Conservation (phyloP, 2,113 vertebrate genomes). For the Diadophis punctatus region DNA sequence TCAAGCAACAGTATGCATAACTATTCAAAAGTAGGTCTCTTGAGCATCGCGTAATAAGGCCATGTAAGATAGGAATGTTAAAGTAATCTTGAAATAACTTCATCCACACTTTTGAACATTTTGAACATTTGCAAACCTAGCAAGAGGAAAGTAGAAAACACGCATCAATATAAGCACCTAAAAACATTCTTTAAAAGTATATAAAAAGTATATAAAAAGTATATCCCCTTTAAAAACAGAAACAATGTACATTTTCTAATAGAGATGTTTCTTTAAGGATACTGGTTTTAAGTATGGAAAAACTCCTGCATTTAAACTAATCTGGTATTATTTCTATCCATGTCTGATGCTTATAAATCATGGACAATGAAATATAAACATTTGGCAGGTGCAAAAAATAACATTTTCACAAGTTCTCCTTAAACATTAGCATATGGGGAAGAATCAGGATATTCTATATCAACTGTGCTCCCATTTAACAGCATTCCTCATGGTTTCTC, state of each 20-base stretch:
- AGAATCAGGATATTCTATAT: not conserved
- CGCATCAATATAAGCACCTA: not conserved
- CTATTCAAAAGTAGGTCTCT: not conserved
- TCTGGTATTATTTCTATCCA: not conserved
- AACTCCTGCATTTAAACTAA: not conserved
- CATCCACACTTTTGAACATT: not conserved
- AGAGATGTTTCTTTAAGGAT: not conserved
- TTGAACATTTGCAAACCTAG: not conserved
- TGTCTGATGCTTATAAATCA: not conserved
- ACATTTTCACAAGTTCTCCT: not conserved
- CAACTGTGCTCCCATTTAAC: not conserved
- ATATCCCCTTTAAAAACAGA: not conserved
- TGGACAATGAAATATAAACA: not conserved
- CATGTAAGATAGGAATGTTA: not conserved
- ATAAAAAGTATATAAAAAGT: too few species aligned
- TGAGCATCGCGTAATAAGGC: not conserved
- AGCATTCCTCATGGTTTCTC: not conserved
- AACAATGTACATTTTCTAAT: not conserved
- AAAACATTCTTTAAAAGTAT: not conserved
- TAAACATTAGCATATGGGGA: not conserved
- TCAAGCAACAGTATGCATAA: not conserved
- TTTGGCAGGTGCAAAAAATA: not conserved
- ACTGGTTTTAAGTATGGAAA: not conserved
- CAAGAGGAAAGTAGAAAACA: not conserved
- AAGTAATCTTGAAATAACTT: not conserved